Evolutionary conservation across 1,140 invertebrate genomes (phyloP), one percentile per base, ranked within the genome.

Genomic region (Platyscapa corneri): DNA sequence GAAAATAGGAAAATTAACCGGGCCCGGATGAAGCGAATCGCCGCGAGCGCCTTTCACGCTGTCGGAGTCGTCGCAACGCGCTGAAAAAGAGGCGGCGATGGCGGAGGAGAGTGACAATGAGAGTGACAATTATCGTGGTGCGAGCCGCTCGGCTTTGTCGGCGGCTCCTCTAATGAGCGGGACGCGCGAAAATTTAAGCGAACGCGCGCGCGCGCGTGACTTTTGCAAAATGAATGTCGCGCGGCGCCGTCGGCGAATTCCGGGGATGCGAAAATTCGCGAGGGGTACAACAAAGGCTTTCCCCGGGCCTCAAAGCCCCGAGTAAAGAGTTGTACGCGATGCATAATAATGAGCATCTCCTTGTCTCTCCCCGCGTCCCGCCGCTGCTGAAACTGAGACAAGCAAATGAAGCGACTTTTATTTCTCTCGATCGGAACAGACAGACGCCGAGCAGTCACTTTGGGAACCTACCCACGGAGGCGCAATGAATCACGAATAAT

Each of bases 321-420:
- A 23, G 70, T 2, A 37, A 37, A n/a, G 70, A 74, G 37, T 42
- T 10, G 37, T 10, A 20, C 37, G 37, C 37, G 37, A 8, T 6
- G 37, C 37, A 74, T 74, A 74, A n/a, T 74, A 42, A 74, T 18
- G 7, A 74, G 37, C 0, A 2, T 72, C 67, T 32, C 5, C 30
- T 6, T 53, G 8, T 53, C 18, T 18, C 49, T 7, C 18, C 18
- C 49, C 2, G 2, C 2, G 2, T 53, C 49, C 18, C 49, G 49
- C 49, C 16, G 7, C 18, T 16, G 10, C 18, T 16, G 70, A 18
- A 42, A 74, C 3, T 6, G 23, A 42, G 42, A 10, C 12, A 2
- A 42, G 70, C 27, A n/a, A 74, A 74, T 27, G 37, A 74, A 74
- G 70, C 37, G 39, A n/a, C 23, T 79, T 79, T 79, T 79, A 78